Evolutionary conservation across 2,888 invertebrate genomes (phyloP).

Genomic region (Tanytarsus gracilentus): DNA sequence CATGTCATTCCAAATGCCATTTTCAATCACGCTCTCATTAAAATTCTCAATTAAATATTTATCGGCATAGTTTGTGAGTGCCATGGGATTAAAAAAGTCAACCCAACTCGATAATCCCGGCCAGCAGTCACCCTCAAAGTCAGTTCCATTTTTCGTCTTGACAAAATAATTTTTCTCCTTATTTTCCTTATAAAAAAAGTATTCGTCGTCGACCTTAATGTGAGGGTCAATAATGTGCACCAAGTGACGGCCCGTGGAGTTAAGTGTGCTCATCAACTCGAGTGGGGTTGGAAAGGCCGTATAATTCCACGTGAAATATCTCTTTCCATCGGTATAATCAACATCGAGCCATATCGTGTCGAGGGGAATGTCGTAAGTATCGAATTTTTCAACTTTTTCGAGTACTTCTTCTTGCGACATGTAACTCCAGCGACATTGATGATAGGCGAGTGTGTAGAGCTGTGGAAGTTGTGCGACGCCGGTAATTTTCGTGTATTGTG

Average conservation of each 20-base stretch:
- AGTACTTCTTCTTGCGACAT: conserved; percentile 92
- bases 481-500: conserved; percentile 80
- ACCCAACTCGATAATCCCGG: conserved; percentile 92
- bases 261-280: conserved; percentile 84
- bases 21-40: conserved; percentile 62
- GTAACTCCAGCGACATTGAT: conserved; percentile 99
- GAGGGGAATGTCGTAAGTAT: conserved; percentile 82
- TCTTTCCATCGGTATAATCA: conserved; percentile 95
- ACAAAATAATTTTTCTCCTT: conserved; percentile 42
- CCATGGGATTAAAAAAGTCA: conserved; percentile 85
- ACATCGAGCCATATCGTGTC: conserved; percentile 99
- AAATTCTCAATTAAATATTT: conserved; percentile 49
- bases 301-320: conserved; percentile 96
- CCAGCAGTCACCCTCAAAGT: conserved; percentile 99
- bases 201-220: conserved; percentile 83
- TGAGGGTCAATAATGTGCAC: conserved; percentile 97
- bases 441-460: conserved; percentile 82
- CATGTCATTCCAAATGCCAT: conserved; percentile 98
- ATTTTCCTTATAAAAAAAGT: conserved; percentile 85
- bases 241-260: conserved; percentile 81
- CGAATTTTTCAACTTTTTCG: conserved; percentile 74
- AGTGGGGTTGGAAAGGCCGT: conserved; percentile 77
- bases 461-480: conserved; percentile 87
- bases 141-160: conserved; percentile 63
- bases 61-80: conserved; percentile 69